Conservation (phyloP, 2,113 vertebrate genomes). For the Rissa tridactyla region DNA sequence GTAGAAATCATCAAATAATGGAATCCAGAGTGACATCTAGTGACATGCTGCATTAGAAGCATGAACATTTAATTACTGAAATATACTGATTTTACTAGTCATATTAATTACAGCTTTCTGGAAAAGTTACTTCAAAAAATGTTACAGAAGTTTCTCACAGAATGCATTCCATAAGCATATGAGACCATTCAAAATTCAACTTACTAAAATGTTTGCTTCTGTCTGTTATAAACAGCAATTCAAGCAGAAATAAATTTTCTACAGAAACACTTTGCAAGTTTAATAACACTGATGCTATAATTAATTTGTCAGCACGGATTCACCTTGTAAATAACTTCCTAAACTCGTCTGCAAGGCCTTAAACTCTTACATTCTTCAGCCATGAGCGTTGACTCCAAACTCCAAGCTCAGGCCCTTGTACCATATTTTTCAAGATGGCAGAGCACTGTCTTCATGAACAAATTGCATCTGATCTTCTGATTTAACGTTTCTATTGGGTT, state of each 20-base stretch:
- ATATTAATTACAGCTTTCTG: neutral
- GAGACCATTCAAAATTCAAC: neutral
- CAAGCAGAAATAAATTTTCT: neutral
- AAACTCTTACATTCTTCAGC: neutral
- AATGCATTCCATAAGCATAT: neutral
- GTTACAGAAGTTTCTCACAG: neutral
- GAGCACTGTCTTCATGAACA: neutral
- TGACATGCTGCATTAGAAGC: constrained; percentile 70
- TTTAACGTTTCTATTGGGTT: constrained; percentile 10
- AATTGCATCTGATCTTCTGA: neutral
- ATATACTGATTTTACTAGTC: constrained; percentile 1
- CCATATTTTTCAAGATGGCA: neutral
- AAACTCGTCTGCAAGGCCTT: neutral
- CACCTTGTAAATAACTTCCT: neutral
- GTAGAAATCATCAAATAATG: constrained; percentile 68
- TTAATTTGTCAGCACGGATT: neutral
- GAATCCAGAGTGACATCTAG: constrained; percentile 81
- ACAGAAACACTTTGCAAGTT: neutral
- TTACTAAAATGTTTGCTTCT: neutral
- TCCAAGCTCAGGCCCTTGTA: neutral
- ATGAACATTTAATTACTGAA: constrained; percentile 35
- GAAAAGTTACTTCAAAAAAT: neutral
- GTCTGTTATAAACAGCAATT: neutral
- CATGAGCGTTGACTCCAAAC: neutral
- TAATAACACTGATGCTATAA: neutral